Evolutionary conservation across 1,140 invertebrate species (phyloP).

Genomic region (Bombus polaris): DNA sequence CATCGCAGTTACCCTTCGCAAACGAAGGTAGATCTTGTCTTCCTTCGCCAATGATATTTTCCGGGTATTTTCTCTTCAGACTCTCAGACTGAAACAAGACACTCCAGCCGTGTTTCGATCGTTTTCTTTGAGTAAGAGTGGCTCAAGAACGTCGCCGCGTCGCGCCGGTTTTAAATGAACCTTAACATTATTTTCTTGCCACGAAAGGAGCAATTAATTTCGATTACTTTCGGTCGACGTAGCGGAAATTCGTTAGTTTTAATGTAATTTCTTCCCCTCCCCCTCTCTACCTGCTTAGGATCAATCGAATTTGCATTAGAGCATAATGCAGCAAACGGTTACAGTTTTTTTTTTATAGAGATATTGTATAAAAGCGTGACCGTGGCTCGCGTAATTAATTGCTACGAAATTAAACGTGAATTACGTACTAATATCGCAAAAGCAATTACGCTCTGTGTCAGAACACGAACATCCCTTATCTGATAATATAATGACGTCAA

Average conservation of each 20-base stretch:
- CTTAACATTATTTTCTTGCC: neutral
- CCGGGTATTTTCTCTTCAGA: constrained; percentile 13
- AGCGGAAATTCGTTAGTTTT: constrained; percentile 6
- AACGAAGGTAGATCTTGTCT: constrained; percentile 64
- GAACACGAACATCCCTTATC: neutral
- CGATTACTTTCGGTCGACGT: neutral
- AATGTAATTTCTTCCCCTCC: neutral
- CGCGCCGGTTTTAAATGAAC: neutral
- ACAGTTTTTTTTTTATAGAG: neutral
- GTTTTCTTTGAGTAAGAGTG: constrained; percentile 3
- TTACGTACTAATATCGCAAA: neutral
- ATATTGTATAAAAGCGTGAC: neutral
- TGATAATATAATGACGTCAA: constrained; percentile 1
- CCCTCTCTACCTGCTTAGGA: neutral
- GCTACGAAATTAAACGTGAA: constrained; percentile 2
- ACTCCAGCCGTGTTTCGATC: neutral
- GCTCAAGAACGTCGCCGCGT: neutral
- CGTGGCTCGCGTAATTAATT: neutral
- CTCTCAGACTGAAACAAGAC: neutral
- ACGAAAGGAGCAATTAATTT: neutral
- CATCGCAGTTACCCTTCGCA: constrained; percentile 56
- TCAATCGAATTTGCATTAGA: neutral
- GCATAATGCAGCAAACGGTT: neutral
- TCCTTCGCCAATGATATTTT: constrained; percentile 40
- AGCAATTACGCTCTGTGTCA: neutral